Conservation (phyloP, 2,888 invertebrate genomes). For the Deladenus siricidicola region DNA sequence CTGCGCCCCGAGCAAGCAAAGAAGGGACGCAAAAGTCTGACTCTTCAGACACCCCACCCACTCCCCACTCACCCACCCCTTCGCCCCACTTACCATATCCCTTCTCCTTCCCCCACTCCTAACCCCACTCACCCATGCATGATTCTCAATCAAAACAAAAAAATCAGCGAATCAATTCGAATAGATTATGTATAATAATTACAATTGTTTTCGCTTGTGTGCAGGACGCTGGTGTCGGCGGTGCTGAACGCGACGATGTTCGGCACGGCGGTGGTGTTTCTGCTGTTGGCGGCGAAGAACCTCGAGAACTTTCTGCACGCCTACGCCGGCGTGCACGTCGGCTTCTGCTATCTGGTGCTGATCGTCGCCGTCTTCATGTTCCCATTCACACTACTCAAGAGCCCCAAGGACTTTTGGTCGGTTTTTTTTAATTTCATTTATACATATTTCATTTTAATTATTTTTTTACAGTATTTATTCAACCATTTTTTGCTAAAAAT, state of each 20-base stretch:
- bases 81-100: too few species aligned
- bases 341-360: conserved; percentile 42
- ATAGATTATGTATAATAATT: background rate
- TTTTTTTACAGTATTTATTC: too few species aligned
- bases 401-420: conserved; percentile 50
- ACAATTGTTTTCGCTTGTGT: conserved; percentile 3
- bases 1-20: too few species aligned
- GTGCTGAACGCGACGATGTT: conserved; percentile 45
- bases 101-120: too few species aligned
- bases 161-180: too few species aligned
- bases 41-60: too few species aligned
- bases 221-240: conserved; percentile 37
- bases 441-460: too few species aligned
- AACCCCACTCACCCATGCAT: background rate
- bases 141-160: background rate
- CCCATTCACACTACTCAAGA: conserved; percentile 47
- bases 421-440: background rate
- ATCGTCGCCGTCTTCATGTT: conserved; percentile 42
- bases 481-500: too few species aligned
- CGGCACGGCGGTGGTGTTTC: conserved; percentile 49
- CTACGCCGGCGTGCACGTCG: conserved; percentile 27
- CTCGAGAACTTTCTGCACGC: conserved; percentile 39
- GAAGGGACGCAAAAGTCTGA: too few species aligned
- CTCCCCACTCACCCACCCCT: too few species aligned
- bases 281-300: conserved; percentile 45